Conservation (phyloP, 2,888 invertebrate species). For the Limnephilus marmoratus region DNA sequence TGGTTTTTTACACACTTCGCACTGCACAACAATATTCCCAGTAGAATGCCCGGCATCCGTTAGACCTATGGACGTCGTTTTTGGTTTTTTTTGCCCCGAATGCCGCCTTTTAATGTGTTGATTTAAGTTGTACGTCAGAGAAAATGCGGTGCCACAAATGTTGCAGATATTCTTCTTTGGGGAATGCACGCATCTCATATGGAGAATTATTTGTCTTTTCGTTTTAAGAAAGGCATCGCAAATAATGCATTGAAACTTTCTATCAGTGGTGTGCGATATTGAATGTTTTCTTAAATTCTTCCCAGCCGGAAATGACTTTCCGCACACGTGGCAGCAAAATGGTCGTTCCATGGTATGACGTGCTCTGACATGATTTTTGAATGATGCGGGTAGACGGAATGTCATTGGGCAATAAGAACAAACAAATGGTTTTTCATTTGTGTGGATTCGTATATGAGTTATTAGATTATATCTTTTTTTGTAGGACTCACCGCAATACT, state of each 20-base stretch:
- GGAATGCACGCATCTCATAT: slow-evolving; percentile 39
- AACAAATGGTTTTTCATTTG: slow-evolving; percentile 37
- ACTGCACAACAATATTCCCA: neutral
- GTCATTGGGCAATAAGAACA: slow-evolving; percentile 42
- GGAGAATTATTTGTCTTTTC: slow-evolving; percentile 44
- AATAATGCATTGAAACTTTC: slow-evolving; percentile 48
- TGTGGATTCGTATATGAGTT: slow-evolving; percentile 49
- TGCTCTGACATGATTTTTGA: slow-evolving; percentile 36
- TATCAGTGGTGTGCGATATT: slow-evolving; percentile 29
- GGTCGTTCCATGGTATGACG: slow-evolving; percentile 47
- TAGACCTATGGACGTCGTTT: neutral
- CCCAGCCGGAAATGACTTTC: slow-evolving; percentile 39
- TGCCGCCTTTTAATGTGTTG: slow-evolving; percentile 51
- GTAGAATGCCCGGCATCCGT: neutral
- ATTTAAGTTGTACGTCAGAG: slow-evolving; percentile 51
- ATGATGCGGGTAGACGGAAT: slow-evolving; percentile 32
- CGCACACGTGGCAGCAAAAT: slow-evolving; percentile 48
- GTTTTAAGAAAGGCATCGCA: slow-evolving; percentile 42
- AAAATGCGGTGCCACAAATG: slow-evolving; percentile 45
- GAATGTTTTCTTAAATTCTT: slow-evolving; percentile 37
- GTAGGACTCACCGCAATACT: slow-evolving; percentile 38
- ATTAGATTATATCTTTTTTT: slow-evolving; percentile 33
- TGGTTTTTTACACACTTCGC: slow-evolving; percentile 50
- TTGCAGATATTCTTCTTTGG: slow-evolving; percentile 50
- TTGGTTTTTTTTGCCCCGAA: neutral